Evolutionary conservation across 2,797 vertebrate genomes (phyloP).

Genomic region (Prionace glauca): DNA sequence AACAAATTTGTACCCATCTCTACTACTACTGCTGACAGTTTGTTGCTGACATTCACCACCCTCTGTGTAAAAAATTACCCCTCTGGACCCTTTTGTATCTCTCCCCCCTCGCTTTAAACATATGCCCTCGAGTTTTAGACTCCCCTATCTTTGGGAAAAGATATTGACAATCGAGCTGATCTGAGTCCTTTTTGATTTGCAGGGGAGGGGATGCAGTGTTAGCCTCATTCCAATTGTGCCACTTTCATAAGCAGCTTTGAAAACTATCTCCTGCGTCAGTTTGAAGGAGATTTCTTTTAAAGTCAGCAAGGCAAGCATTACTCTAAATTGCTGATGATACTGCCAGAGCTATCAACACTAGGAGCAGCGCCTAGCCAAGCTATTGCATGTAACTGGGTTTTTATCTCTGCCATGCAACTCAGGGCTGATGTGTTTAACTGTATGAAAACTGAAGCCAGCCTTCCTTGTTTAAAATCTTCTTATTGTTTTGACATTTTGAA

Average conservation of each 20-base stretch:
- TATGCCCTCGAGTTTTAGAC: no score
- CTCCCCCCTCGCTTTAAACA: no score
- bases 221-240: neutral
- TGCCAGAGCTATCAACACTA: neutral
- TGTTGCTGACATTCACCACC: no score
- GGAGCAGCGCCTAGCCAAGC: neutral
- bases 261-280: neutral
- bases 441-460: neutral
- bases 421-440: neutral
- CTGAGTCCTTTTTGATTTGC: no score
- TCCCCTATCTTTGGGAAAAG: no score
- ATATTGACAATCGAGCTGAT: no score
- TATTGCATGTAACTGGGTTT: neutral
- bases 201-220: neutral
- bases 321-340: neutral
- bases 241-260: neutral
- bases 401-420: neutral
- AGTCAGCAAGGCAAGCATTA: neutral
- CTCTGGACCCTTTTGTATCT: no score
- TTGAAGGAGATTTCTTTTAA: neutral
- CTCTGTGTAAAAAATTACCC: no score
- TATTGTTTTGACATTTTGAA: neutral
- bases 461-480: neutral
- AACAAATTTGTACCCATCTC: no score
- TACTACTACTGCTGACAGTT: no score